Conservation (phyloP, 1,140 invertebrate species). For the Heliothis virescens region DNA sequence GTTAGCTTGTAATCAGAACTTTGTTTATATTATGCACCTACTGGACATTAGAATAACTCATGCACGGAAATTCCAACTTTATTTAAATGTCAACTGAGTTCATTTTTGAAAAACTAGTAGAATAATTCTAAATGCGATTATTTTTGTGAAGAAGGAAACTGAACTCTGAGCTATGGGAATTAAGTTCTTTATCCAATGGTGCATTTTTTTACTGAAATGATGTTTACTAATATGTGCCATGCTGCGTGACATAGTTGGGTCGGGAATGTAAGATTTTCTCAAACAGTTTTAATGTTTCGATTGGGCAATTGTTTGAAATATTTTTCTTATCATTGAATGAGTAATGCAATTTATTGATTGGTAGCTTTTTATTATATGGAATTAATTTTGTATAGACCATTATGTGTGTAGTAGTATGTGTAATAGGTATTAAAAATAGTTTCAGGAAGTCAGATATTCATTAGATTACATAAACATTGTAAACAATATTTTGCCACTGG, state of each 20-base stretch:
- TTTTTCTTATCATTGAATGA: neutral
- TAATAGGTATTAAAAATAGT: neutral
- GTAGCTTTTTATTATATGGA: neutral
- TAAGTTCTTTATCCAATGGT: neutral
- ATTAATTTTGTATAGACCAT: too few relatives aligned
- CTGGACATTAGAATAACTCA: neutral
- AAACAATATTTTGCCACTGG: neutral
- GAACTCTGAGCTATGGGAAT: neutral
- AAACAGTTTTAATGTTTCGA: neutral
- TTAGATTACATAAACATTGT: too few relatives aligned
- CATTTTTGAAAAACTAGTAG: neutral
- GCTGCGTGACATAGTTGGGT: neutral
- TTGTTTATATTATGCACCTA: neutral
- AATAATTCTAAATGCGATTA: neutral
- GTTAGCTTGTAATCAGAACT: slow-evolving; percentile 29
- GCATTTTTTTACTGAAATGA: neutral
- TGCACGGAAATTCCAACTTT: neutral
- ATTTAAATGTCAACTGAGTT: neutral
- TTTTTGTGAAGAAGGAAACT: neutral
- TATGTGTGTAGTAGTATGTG: too few relatives aligned
- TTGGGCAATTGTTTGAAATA: neutral
- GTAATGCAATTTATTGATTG: neutral
- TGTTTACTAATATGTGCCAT: neutral
- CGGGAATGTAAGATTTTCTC: too few relatives aligned
- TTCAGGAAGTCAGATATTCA: neutral